Base-by-base conservation (phyloP, 2,888 invertebrate genomes). In the Calameuta idolon region DNA sequence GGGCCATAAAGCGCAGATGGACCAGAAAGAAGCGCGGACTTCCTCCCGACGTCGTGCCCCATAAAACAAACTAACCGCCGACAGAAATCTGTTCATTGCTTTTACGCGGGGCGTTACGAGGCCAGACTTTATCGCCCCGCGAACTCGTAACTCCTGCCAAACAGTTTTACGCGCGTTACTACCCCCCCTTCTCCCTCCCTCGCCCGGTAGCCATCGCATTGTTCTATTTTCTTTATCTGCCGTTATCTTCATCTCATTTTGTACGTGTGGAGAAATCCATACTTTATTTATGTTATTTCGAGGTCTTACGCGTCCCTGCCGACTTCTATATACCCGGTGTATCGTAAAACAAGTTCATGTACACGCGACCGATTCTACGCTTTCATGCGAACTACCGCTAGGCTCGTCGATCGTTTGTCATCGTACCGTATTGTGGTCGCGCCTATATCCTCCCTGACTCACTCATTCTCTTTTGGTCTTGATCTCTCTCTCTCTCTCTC, bases 51-150 rank as follows among this genome's bases (percentile, higher is more conserved):
- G 73, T 74, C 69, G 77, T 76, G 85, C 78, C 80, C 86, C 89
- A 87, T 91, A 91, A 91, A 91, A 90, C 89, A 89, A 89, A 88
- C 86, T 85, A 86, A 87, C 86, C 88, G 88, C 85, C 88, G 89
- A 90, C 89, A 87, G 89, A 88, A 87, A 87, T 88, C 87, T 87
- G 87, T 85, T 85, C 86, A 82, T 84, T 83, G 85, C 83, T 83
- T 84, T 80, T 83, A 84, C 82, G 80, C 86, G 80, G 87, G 87
- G 88, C 87, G 87, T 87, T 84, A 82, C 87, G 82, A 80, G 69
- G 82, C 85, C 85, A 85, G 84, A 88, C 87, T 90, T 90, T 90
- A 91, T 90, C 88, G 87, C 87, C 87, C 84, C 85, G 87, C 86
- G 87, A 88, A 89, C 89, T 89, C 90, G 90, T 91, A 90, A 90